Percentiles rank a stretch among this genome's conserved stretches.
These are phyloP conservation scores for Notarius quadriscutis DNA, from an alignment of 2,113 vertebrate species.

Conservation along the genomic window DNA sequence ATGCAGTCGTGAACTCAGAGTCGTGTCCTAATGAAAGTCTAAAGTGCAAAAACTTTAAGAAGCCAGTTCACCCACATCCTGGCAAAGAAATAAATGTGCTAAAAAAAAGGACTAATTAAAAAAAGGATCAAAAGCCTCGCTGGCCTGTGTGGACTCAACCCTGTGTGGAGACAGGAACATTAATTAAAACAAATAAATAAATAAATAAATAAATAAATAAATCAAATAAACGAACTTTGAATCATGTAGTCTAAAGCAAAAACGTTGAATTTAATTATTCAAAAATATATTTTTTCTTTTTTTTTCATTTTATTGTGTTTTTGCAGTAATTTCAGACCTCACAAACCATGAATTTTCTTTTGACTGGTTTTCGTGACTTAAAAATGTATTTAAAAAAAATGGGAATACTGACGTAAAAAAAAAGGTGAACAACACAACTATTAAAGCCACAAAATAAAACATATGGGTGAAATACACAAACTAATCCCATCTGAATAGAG, in stretches of 20 bases:
- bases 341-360: no score
- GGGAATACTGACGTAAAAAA: neutral
- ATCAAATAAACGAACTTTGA: neutral
- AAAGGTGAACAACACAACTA: neutral
- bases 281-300: neutral
- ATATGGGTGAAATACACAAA: neutral
- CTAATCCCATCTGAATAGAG: neutral
- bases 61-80: neutral
- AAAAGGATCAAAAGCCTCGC: slow-evolving; percentile 21
- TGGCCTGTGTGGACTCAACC: neutral
- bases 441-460: neutral
- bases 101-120: slow-evolving; percentile 18
- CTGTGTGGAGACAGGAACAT: neutral
- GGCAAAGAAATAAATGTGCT: slow-evolving; percentile 13
- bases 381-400: no score
- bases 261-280: neutral
- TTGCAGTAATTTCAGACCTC: neutral
- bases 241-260: neutral
- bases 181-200: neutral
- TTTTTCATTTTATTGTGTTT: neutral
- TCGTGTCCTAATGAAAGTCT: slow-evolving; percentile 42
- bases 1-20: neutral
- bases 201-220: neutral
- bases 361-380: no score
- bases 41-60: slow-evolving; percentile 34